Evolutionary conservation across 2,797 vertebrate species (phyloP), one percentile per base, ranked within the genome.

Genomic region (Crocidura indochinensis): DNA sequence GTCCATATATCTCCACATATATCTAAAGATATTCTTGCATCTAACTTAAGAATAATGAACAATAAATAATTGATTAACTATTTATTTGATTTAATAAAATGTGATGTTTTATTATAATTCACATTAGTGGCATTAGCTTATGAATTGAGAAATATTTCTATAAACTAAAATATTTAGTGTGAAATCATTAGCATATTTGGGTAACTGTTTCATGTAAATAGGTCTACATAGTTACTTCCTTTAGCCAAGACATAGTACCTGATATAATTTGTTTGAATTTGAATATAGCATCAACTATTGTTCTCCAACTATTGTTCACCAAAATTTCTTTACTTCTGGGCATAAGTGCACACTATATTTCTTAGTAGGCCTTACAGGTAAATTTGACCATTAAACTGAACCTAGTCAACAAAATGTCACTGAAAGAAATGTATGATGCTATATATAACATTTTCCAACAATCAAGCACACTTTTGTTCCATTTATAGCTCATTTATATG

Each of bases 81-180:
- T 38, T 76, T 85, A 78, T 56, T 88, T 93, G 73, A 65, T 78
- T 87, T 84, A 84, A 87, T 38, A 69, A 64, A 24, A 84, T n/a
- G 14, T 74, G 62, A 76, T 22, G 26, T 26, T 79, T 95, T 72
- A 81, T 62, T 84, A 82, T 38, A 20, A 88, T 82, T 92, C 26
- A 65, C 31, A 78, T n/a, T 26, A 51, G 19, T 60, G 4, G 2
- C 69, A 78, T 69, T 77, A 60, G 22, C 80, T 80, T 84, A 47
- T 73, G 77, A 83, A 53, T 73, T 80, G 31, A 68, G 65, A 73
- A 75, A 71, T 79, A 47, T 46, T 24, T 74, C 75, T 64, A 53
- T 44, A 73, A 83, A 67, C 24, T 65, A 60, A 76, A 80, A 73
- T 78, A 76, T 62, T 92, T 62, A 80, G 17, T 44, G 69, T 77